These are phyloP conservation scores for Ruditapes philippinarum DNA, from an alignment of 1,140 invertebrate species.

Conservation along the genomic window DNA sequence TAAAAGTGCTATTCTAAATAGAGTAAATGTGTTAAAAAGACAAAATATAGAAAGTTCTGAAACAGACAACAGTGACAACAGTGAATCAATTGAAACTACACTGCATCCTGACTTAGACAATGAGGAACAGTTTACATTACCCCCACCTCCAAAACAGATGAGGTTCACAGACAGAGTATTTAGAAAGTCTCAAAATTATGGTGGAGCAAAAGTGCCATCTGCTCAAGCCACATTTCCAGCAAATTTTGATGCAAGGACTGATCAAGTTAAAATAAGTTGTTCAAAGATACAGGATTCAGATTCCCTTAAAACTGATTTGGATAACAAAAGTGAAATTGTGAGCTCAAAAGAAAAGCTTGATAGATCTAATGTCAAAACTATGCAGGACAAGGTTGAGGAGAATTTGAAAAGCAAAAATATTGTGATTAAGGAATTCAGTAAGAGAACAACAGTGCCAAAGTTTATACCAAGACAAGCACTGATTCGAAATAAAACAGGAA, in stretches of 20 bases:
- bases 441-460: slow-evolving; percentile 67
- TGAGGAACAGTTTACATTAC: slow-evolving; percentile 59
- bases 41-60: background rate
- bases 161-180: background rate
- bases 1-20: background rate
- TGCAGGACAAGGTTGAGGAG: slow-evolving; percentile 34
- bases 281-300: slow-evolving; percentile 1
- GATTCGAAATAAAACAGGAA: slow-evolving; percentile 52
- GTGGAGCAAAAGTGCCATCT: slow-evolving; percentile 73
- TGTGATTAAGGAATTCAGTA: slow-evolving; percentile 74
- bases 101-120: background rate
- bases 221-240: slow-evolving; percentile 75
- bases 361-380: background rate
- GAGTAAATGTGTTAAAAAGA: background rate
- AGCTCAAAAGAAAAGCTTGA: background rate
- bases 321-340: background rate
- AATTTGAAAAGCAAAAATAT: slow-evolving; percentile 59
- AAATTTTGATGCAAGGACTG: slow-evolving; percentile 72
- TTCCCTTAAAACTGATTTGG: background rate
- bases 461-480: slow-evolving; percentile 82
- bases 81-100: no score
- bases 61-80: background rate
- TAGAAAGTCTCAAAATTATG: slow-evolving; percentile 55
- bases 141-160: slow-evolving; percentile 70
- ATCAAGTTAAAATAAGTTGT: background rate